Evolutionary conservation across 2,797 vertebrate genomes (phyloP).

Genomic region (Ctenopoma multispine): DNA sequence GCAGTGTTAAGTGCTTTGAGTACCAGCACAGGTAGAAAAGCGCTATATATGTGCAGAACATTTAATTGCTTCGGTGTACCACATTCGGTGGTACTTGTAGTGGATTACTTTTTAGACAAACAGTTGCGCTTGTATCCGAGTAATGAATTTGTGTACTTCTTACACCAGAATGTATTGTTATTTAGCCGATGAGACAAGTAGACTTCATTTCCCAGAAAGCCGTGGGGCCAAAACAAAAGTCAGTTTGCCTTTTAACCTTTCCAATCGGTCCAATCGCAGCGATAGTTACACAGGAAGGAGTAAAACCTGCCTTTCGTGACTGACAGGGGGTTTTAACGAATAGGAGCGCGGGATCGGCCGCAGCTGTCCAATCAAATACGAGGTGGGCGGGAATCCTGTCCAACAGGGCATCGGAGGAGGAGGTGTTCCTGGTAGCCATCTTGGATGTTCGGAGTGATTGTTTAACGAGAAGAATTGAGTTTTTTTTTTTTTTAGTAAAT

Average conservation of each 20-base stretch:
- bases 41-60: no score
- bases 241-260: slow-evolving; percentile 76
- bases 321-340: slow-evolving; percentile 44
- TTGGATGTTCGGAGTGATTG: slow-evolving; percentile 88
- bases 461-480: slow-evolving; percentile 86
- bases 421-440: slow-evolving; percentile 88
- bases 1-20: no score
- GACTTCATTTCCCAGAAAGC: slow-evolving; percentile 44
- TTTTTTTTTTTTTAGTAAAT: slow-evolving; percentile 73
- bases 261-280: slow-evolving; percentile 69
- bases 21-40: no score
- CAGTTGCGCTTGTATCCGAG: no score
- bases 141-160: no score
- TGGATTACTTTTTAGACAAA: no score
- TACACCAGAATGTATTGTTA: not conserved
- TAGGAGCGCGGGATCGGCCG: not conserved
- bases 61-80: no score
- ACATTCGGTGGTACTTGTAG: no score
- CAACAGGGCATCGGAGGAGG: slow-evolving; percentile 80
- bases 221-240: not conserved
- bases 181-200: not conserved
- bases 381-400: slow-evolving; percentile 67
- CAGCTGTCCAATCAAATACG: slow-evolving; percentile 59
- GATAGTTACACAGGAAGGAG: slow-evolving; percentile 72
- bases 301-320: slow-evolving; percentile 43